Base-by-base conservation (phyloP, 2,888 invertebrate species). In the Oxytorus armatus region DNA sequence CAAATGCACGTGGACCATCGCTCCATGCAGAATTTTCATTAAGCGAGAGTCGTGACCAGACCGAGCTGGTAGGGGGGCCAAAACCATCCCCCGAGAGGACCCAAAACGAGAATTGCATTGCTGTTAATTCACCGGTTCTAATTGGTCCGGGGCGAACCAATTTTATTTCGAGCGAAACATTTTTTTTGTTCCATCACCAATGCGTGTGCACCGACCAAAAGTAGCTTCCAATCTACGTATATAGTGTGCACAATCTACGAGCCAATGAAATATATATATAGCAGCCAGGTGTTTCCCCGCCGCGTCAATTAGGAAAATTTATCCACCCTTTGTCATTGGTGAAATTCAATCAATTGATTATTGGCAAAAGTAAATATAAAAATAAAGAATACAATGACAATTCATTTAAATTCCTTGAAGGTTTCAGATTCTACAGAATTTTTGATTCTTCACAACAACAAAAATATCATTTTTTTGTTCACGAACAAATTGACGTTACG, bases 81-180 rank as follows among this genome's bases (percentile, higher is more conserved):
- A 44, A 33, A 36, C 61, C 36, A 59, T 25, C 59, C 79, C 51
- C 57, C 18, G 39, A 16, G 55, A 49, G 73, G 55, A 69, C 59
- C 53, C 57, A 65, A 74, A 80, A 77, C 42, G 73, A 55, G 69
- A 80, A 80, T 80, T 77, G 69, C 77, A 80, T 80, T 74, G 73
- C 69, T 51, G 77, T 80, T 74, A 74, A 80, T 80, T 80, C 73
- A 74, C 68, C 49, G 68, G 66, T 74, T 81, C 66, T 84, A 81
- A 83, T 82, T 79, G 77, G 39, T 70, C 51, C 21, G n/a, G 55
- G 51, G 78, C 77, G 74, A 79, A 81, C 78, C 76, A 82, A 84
- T 78, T 73, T 78, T 78, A 75, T 81, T 82, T 70, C 76, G 76
- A 49, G 57, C 39, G 66, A 47, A 73, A 79, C 77, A 69, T 55